Percentiles rank a stretch among this genome's conserved stretches.
phyloP scores from a whole-genome alignment of 2,113 vertebrate genomes.

The Dicaeum eximium region DNA sequence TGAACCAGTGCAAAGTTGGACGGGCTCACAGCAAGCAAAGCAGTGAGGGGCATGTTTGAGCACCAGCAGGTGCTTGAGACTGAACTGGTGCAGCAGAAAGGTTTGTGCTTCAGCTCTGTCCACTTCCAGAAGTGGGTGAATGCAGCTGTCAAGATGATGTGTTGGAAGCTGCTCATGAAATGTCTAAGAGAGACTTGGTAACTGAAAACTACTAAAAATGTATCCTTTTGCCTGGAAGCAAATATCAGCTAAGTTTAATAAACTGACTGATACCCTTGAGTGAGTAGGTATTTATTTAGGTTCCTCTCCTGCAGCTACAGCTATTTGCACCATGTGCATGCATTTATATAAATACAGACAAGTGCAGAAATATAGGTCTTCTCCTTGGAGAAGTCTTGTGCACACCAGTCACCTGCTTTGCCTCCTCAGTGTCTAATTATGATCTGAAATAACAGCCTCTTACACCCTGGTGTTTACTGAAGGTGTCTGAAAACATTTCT shows the following conservation, averaged over 20 bases:
- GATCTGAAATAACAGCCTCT: not conserved
- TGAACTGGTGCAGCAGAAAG: not conserved
- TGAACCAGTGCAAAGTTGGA: not conserved
- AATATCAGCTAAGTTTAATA: not conserved
- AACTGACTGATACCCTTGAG: not conserved
- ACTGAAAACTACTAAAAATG: not conserved
- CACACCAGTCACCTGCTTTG: not conserved
- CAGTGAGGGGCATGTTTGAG: not conserved
- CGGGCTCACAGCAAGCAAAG: not conserved
- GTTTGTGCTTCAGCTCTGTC: not conserved
- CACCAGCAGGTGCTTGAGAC: accelerated
- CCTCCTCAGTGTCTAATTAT: not conserved
- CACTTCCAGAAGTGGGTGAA: not conserved
- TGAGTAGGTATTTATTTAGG: not conserved
- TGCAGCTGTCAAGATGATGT: not conserved
- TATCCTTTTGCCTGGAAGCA: not conserved
- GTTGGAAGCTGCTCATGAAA: not conserved
- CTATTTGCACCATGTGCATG: not conserved
- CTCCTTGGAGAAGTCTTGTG: not conserved
- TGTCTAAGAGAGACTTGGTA: not conserved
- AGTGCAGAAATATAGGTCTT: not conserved
- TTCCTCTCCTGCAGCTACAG: not conserved
- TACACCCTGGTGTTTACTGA: not conserved
- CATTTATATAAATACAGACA: not conserved
- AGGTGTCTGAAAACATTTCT: not conserved